Conservation (phyloP, 2,888 invertebrate genomes). For the Metopia argyrocephala region DNA sequence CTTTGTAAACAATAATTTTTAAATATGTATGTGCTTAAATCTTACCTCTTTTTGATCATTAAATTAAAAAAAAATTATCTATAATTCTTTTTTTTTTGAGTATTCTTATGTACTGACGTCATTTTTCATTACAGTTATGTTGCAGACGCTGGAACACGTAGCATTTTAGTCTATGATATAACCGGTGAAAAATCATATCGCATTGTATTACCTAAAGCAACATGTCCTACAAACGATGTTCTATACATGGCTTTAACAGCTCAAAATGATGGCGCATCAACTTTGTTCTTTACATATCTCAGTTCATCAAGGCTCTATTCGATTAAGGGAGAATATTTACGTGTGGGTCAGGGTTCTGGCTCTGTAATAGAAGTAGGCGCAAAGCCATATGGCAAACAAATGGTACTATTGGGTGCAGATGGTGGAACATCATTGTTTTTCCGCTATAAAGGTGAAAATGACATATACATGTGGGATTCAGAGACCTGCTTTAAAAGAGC, state of each 20-base stretch:
- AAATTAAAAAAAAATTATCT: too few relatives aligned
- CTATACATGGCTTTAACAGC: slow-evolving; percentile 81
- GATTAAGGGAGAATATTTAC: slow-evolving; percentile 80
- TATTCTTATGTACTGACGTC: not conserved
- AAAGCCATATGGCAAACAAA: slow-evolving; percentile 79
- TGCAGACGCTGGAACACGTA: slow-evolving; percentile 77
- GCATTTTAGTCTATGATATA: slow-evolving; percentile 80
- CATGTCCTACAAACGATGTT: slow-evolving; percentile 80
- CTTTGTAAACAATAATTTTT: too few relatives aligned
- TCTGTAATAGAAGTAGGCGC: slow-evolving; percentile 81
- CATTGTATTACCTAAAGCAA: slow-evolving; percentile 81
- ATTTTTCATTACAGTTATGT: slow-evolving; percentile 70
- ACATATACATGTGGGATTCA: slow-evolving; percentile 83
- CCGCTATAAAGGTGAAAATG: slow-evolving; percentile 82
- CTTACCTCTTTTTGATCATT: too few relatives aligned
- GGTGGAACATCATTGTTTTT: slow-evolving; percentile 82
- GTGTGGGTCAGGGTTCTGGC: slow-evolving; percentile 80
- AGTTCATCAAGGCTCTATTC: slow-evolving; percentile 81
- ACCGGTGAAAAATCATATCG: slow-evolving; percentile 80
- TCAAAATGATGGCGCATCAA: slow-evolving; percentile 79
- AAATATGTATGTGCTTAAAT: too few relatives aligned
- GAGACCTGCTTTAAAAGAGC: slow-evolving; percentile 80
- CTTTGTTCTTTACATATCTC: slow-evolving; percentile 82
- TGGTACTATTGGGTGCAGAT: slow-evolving; percentile 82
- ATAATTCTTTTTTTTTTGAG: not conserved